Percentiles rank a stretch among this genome's conserved stretches.
phyloP scores from a whole-genome alignment of 2,797 vertebrate species.

The Parotocinclus haroldoi region DNA sequence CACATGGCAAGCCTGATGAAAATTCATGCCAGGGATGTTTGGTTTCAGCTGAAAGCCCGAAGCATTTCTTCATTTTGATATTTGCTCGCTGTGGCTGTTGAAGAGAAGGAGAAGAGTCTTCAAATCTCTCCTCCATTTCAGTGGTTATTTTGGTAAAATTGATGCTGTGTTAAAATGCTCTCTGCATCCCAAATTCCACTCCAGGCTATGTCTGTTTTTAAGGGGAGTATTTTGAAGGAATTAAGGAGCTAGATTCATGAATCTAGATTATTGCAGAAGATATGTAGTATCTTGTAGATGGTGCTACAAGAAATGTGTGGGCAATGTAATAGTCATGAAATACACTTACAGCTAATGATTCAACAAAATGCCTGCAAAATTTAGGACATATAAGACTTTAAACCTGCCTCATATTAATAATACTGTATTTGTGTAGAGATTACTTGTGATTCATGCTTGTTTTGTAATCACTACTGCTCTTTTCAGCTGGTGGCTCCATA shows the following conservation, averaged over 20 bases:
- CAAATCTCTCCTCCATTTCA: constrained; percentile 14
- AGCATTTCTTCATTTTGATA: constrained; percentile 17
- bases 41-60: constrained; percentile 26
- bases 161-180: constrained; percentile 29
- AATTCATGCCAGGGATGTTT: constrained; percentile 24
- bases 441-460: too few species aligned
- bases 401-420: too few species aligned
- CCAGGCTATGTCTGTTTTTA: constrained; percentile 30
- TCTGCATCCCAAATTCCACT: constrained; percentile 35
- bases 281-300: constrained; percentile 13
- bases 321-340: constrained; percentile 20
- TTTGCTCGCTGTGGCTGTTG: constrained; percentile 18
- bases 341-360: constrained; percentile 45
- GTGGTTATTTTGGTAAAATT: constrained; percentile 33
- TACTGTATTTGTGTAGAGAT: too few species aligned
- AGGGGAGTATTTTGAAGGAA: constrained; percentile 48
- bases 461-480: too few species aligned
- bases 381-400: too few species aligned
- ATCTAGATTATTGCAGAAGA: constrained; percentile 31
- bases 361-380: too few species aligned
- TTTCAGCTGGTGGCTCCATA: too few species aligned
- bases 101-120: constrained; percentile 11
- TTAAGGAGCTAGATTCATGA: constrained; percentile 37
- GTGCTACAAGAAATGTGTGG: constrained; percentile 3
- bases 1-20: constrained; percentile 18